Conservation (phyloP, 2,888 invertebrate genomes). For the Ophion costatus region DNA sequence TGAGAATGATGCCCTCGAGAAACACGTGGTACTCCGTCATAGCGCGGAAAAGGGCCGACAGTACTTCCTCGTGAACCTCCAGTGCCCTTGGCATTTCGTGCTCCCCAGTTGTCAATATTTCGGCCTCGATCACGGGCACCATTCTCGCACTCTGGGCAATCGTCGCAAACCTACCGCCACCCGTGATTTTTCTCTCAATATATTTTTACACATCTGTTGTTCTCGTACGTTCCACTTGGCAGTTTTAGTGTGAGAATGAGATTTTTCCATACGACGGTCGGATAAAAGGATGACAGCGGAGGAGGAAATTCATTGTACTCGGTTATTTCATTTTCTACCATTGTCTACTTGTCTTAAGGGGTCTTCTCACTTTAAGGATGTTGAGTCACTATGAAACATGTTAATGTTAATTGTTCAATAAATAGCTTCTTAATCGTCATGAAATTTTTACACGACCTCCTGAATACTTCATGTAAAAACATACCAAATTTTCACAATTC, state of each 20-base stretch:
- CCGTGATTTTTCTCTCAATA: neutral
- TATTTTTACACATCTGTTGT: neutral
- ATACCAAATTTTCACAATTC: too few relatives aligned
- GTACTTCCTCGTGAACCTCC: conserved; percentile 83
- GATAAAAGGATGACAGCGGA: too few relatives aligned
- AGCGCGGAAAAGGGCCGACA: conserved; percentile 84
- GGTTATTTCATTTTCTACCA: too few relatives aligned
- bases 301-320: too few relatives aligned
- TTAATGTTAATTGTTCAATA: too few relatives aligned
- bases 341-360: too few relatives aligned
- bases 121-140: conserved; percentile 89
- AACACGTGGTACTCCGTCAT: conserved; percentile 97
- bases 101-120: conserved; percentile 85
- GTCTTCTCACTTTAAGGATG: too few relatives aligned
- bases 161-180: conserved; percentile 84
- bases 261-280: too few relatives aligned
- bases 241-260: neutral
- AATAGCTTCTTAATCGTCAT: too few relatives aligned
- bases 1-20: conserved; percentile 97
- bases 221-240: neutral
- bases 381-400: too few relatives aligned
- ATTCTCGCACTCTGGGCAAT: conserved; percentile 87
- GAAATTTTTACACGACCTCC: too few relatives aligned
- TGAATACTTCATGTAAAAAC: too few relatives aligned
- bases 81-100: conserved; percentile 86